A percentile compares a stretch with the other conserved stretches of the same genome.
Conservation (phyloP, 2,888 invertebrate genomes). For the Thalpophila matura region DNA sequence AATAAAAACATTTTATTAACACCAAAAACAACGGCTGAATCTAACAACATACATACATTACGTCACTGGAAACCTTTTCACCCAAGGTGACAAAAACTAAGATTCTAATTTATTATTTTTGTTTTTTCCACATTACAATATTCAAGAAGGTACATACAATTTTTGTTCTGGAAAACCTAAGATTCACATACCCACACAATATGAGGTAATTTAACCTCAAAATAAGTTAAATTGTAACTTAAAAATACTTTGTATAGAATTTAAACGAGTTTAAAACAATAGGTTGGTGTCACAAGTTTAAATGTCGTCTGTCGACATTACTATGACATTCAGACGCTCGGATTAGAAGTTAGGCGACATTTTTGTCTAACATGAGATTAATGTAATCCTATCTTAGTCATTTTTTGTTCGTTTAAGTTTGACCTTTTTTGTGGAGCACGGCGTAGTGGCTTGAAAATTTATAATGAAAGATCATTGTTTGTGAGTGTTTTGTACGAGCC, state of each 20-base stretch:
- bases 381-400: neutral
- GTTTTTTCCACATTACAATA: neutral
- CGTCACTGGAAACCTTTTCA: neutral
- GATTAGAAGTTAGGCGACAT: neutral
- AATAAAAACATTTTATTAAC: too few relatives aligned
- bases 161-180: conserved; percentile 1
- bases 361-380: conserved; percentile 20
- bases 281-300: conserved; percentile 11
- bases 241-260: conserved; percentile 10
- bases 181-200: conserved; percentile 43
- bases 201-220: conserved; percentile 32
- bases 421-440: neutral
- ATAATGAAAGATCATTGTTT: too few relatives aligned
- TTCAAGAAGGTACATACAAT: too few relatives aligned
- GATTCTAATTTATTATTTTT: neutral
- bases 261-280: conserved; percentile 33
- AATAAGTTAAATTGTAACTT: conserved; percentile 16
- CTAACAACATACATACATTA: neutral
- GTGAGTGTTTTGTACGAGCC: too few relatives aligned
- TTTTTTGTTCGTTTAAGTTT: neutral
- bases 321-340: conserved; percentile 36
- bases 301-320: conserved; percentile 42
- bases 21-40: neutral
- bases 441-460: too few relatives aligned
- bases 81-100: neutral